Percentiles rank a stretch among this genome's conserved stretches.
Conservation (phyloP, 2,797 vertebrate genomes). For the Erethizon dorsatum region DNA sequence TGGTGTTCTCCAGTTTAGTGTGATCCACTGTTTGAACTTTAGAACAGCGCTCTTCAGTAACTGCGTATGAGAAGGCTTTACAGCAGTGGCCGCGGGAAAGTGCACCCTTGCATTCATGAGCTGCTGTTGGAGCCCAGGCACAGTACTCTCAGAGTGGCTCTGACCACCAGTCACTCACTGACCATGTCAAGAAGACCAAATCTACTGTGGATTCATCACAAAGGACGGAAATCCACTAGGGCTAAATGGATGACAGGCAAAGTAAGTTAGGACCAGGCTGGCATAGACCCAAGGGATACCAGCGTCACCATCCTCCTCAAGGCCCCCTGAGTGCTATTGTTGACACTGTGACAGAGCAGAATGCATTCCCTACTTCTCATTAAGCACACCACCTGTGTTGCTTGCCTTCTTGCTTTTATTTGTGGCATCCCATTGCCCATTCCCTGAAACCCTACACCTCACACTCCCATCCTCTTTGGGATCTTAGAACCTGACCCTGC, state of each 20-base stretch:
- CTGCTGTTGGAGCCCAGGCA: not conserved
- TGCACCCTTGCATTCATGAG: not conserved
- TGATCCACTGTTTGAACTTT: not conserved
- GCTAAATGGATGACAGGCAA: not conserved
- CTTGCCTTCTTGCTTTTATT: not conserved
- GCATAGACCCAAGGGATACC: not conserved
- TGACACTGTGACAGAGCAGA: not conserved
- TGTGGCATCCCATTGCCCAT: fast-evolving
- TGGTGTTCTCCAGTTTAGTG: not conserved
- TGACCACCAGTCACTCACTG: not conserved
- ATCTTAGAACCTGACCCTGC: not conserved
- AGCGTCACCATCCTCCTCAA: not conserved
- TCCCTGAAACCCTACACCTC: not conserved
- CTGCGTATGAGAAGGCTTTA: not conserved
- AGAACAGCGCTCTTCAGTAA: not conserved
- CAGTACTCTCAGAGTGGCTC: not conserved
- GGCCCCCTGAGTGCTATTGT: not conserved
- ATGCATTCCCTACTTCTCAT: not conserved
- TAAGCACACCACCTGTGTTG: not conserved
- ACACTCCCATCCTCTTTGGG: not conserved
- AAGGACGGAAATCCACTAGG: not conserved
- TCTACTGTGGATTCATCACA: not conserved
- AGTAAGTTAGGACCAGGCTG: not conserved
- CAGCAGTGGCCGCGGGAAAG: not conserved
- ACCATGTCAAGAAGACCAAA: not conserved